phyloP scores from a whole-genome alignment of 1,140 invertebrate genomes.

The Nasonia vitripennis region DNA sequence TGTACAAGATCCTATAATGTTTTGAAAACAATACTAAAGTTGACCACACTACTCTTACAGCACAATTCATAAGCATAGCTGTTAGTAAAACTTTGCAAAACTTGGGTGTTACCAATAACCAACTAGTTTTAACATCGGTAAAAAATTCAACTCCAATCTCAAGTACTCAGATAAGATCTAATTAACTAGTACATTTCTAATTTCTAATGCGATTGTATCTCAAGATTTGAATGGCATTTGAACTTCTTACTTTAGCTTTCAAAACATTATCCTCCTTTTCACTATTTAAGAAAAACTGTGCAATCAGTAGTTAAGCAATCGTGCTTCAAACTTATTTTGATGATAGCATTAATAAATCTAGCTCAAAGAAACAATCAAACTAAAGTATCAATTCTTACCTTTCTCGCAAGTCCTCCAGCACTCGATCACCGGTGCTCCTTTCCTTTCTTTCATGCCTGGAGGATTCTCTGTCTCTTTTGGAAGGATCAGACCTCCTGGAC shows the following conservation, averaged over 20 bases:
- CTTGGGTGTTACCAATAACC: background rate
- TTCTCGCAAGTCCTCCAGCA: conserved; percentile 84
- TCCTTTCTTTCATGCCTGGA: conserved; percentile 77
- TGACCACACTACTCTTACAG: background rate
- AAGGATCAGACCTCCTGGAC: conserved; percentile 61
- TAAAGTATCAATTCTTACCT: conserved; percentile 65
- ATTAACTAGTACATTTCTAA: no score
- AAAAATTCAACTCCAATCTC: no score
- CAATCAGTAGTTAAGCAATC: background rate
- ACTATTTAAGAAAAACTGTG: background rate
- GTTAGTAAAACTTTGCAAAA: background rate
- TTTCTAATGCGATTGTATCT: no score
- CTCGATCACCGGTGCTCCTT: conserved; percentile 76
- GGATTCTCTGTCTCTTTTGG: conserved; percentile 67
- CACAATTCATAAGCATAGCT: background rate
- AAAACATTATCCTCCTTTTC: background rate
- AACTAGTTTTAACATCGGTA: no score
- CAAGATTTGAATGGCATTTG: background rate
- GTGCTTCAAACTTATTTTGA: background rate
- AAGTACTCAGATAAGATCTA: no score
- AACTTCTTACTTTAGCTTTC: background rate
- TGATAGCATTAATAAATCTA: background rate
- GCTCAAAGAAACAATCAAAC: background rate
- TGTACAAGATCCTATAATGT: background rate
- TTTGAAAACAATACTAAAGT: background rate